These are phyloP conservation scores for Amphipyra tragopoginis DNA, from an alignment of 2,888 invertebrate species.

Conservation along the genomic window DNA sequence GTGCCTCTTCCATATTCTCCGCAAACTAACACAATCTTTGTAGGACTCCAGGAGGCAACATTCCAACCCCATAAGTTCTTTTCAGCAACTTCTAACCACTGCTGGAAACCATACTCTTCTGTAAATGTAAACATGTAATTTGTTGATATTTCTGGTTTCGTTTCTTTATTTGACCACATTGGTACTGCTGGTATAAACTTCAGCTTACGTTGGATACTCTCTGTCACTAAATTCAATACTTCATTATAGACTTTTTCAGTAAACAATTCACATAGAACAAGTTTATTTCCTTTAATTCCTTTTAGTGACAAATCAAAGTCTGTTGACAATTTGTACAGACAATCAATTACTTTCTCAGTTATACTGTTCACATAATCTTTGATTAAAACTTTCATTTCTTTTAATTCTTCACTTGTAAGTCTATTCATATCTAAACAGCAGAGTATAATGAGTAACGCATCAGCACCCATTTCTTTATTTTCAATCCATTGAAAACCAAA, in stretches of 20 bases:
- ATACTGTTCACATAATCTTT: conserved; percentile 69
- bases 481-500: conserved; percentile 81
- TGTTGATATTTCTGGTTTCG: conserved; percentile 65
- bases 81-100: conserved; percentile 80
- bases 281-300: conserved; percentile 59
- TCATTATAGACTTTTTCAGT: conserved; percentile 77
- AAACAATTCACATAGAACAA: conserved; percentile 66
- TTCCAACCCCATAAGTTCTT: conserved; percentile 84
- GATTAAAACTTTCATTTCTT: conserved; percentile 67
- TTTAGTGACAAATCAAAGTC: conserved; percentile 55
- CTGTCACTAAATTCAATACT: conserved; percentile 67
- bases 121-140: conserved; percentile 74
- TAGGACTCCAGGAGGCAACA: conserved; percentile 76
- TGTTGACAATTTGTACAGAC: conserved; percentile 65
- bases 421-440: conserved; percentile 77
- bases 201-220: conserved; percentile 68
- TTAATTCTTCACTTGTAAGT: conserved; percentile 66
- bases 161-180: conserved; percentile 66
- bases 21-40: conserved; percentile 77
- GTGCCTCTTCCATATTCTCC: conserved; percentile 82
- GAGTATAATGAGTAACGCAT: conserved; percentile 76
- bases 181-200: conserved; percentile 71
- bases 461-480: conserved; percentile 69
- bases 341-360: conserved; percentile 73
- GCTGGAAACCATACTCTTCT: conserved; percentile 68